A percentile compares a stretch with the other conserved stretches of the same genome.
These are phyloP conservation scores for Thalassoma bifasciatum DNA, from an alignment of 2,113 vertebrate genomes.

Conservation along the genomic window DNA sequence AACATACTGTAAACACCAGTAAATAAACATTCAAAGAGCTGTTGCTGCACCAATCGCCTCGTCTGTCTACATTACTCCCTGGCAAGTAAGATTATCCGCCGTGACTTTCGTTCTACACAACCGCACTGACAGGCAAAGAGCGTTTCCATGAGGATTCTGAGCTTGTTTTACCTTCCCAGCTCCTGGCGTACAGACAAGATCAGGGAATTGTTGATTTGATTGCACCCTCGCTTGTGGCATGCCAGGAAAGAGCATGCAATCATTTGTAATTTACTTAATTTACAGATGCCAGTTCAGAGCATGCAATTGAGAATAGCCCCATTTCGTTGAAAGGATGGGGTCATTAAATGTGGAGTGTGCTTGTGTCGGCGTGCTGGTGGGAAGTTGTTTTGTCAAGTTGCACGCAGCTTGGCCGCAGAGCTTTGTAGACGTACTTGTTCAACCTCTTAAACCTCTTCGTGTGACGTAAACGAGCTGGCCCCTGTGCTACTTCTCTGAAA, in stretches of 20 bases:
- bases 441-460: not conserved
- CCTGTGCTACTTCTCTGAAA: not conserved
- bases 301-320: constrained; percentile 21
- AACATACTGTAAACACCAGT: constrained; percentile 68
- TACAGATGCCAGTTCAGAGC: constrained; percentile 53
- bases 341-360: constrained; percentile 60
- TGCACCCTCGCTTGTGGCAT: constrained; percentile 46
- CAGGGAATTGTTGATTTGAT: constrained; percentile 65
- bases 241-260: constrained; percentile 62
- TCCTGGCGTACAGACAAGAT: constrained; percentile 40
- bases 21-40: constrained; percentile 69
- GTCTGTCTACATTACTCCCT: constrained; percentile 43
- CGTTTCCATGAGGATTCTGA: constrained; percentile 32
- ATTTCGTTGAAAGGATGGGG: constrained; percentile 43
- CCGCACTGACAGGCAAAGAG: constrained; percentile 10
- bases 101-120: constrained; percentile 24
- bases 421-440: not conserved
- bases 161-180: constrained; percentile 27
- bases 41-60: constrained; percentile 28
- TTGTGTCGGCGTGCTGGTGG: constrained; percentile 2
- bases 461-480: constrained; percentile 19
- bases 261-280: constrained; percentile 70
- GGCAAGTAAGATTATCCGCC: constrained; percentile 51
- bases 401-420: constrained; percentile 14
- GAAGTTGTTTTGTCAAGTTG: constrained; percentile 35